phyloP scores from a whole-genome alignment of 2,888 invertebrate genomes.

The Tanytarsus gracilentus region DNA sequence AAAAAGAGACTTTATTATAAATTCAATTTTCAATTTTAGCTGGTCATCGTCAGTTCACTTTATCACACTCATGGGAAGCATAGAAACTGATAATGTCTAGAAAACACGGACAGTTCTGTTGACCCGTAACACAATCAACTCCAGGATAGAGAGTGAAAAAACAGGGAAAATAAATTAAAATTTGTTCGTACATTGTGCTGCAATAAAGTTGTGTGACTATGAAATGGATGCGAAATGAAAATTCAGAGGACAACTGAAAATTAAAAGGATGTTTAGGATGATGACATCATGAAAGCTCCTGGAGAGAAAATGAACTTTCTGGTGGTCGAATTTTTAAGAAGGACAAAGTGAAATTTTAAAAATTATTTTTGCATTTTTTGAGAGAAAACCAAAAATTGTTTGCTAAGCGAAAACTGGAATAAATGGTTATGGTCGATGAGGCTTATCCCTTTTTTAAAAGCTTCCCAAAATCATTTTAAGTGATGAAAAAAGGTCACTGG shows the following conservation, averaged over 20 bases:
- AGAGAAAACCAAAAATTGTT: too few relatives aligned
- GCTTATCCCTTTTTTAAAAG: too few relatives aligned
- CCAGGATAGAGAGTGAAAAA: neutral
- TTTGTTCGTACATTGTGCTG: neutral
- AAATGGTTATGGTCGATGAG: too few relatives aligned
- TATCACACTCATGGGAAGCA: neutral
- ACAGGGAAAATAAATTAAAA: constrained; percentile 22
- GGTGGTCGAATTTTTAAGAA: too few relatives aligned
- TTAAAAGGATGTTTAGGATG: constrained; percentile 13
- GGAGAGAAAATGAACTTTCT: too few relatives aligned
- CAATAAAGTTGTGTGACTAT: neutral
- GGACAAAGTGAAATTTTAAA: too few relatives aligned
- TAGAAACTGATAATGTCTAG: neutral
- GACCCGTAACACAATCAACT: neutral
- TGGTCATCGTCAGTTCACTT: neutral
- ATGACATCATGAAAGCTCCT: too few relatives aligned
- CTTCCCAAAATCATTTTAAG: too few relatives aligned
- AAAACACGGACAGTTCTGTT: neutral
- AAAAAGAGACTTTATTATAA: neutral
- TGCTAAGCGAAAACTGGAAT: too few relatives aligned
- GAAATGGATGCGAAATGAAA: neutral
- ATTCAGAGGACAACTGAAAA: neutral
- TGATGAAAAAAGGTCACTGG: neutral
- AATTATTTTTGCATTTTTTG: too few relatives aligned
- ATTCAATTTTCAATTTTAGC: constrained; percentile 1